Percentiles rank a stretch among this genome's conserved stretches.
These are phyloP conservation scores for Phylloscopus trochilus DNA, from an alignment of 2,113 vertebrate species.

Conservation along the genomic window DNA sequence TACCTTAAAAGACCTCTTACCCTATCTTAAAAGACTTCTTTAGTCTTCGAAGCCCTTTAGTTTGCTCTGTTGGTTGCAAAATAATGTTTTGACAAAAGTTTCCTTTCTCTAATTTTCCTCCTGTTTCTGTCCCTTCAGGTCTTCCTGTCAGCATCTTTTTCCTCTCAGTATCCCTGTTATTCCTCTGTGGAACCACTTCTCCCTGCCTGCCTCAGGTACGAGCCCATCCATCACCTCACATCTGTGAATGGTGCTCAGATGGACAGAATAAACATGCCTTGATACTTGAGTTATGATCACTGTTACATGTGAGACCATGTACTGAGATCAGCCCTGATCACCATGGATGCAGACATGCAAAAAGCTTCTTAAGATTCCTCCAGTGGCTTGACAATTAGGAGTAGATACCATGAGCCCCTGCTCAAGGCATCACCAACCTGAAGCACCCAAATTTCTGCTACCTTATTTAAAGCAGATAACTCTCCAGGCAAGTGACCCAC, in stretches of 20 bases:
- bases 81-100: not conserved
- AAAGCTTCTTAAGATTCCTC: not conserved
- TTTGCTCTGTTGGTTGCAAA: not conserved
- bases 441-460: not conserved
- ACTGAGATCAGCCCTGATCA: not conserved
- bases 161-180: not conserved
- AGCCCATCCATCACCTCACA: not conserved
- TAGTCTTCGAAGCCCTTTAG: not conserved
- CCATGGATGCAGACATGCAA: not conserved
- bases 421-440: not conserved
- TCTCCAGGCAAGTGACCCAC: not conserved
- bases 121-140: not conserved
- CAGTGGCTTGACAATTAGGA: not conserved
- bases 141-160: not conserved
- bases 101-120: not conserved
- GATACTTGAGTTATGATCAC: not conserved
- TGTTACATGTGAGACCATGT: not conserved
- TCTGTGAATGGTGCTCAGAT: not conserved
- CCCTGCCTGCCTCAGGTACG: accelerated
- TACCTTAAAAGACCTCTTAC: too few species aligned
- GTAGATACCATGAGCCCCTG: not conserved
- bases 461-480: not conserved
- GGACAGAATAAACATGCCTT: not conserved
- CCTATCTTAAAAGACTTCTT: not conserved
- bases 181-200: not conserved